A percentile compares a stretch with the other conserved stretches of the same genome.
These are phyloP conservation scores for Formica exsecta DNA, from an alignment of 1,140 invertebrate species.

Conservation along the genomic window DNA sequence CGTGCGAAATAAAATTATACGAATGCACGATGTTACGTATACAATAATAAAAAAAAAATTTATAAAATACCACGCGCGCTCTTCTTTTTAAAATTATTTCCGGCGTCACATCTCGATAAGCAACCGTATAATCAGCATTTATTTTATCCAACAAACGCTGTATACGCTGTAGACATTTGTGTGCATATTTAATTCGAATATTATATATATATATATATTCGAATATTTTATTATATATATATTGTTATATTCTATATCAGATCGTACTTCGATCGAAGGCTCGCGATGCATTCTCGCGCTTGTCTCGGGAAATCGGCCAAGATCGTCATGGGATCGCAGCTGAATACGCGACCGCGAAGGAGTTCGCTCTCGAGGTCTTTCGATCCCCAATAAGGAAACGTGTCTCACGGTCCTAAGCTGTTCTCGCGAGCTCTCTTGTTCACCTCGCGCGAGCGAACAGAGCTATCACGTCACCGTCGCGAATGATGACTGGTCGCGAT, in stretches of 20 bases:
- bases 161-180: no score
- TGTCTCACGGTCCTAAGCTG: constrained; percentile 36
- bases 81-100: neutral
- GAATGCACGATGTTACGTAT: neutral
- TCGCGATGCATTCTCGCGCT: neutral
- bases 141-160: neutral
- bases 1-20: neutral
- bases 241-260: neutral
- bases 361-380: constrained; percentile 61
- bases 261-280: neutral
- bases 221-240: no score
- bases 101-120: neutral
- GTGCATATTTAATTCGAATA: neutral
- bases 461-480: constrained; percentile 63
- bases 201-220: no score
- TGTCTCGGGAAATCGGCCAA: constrained; percentile 1
- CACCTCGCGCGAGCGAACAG: constrained; percentile 68
- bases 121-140: neutral
- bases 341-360: constrained; percentile 23
- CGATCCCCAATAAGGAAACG: constrained; percentile 76
- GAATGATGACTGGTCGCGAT: constrained; percentile 50
- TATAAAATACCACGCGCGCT: neutral
- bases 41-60: neutral
- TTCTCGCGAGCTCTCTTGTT: constrained; percentile 67
- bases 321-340: constrained; percentile 39